Base-by-base conservation (phyloP, 1,140 invertebrate species). In the Wiebesia pumilae region DNA sequence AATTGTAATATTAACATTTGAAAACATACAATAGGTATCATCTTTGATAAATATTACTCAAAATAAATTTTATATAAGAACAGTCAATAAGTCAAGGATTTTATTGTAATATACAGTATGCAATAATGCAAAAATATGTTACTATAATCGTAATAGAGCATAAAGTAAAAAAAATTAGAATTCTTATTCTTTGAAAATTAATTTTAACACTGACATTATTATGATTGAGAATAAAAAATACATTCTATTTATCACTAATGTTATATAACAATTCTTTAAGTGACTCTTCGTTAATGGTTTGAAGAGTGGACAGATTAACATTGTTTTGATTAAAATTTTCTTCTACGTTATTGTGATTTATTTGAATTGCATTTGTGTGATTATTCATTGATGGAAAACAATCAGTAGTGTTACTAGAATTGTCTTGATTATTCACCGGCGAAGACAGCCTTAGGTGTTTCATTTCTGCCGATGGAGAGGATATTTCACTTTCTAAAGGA, bases 241-340 rank as follows among this genome's bases (percentile, higher is more conserved):
- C 43, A 16, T 87, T 43, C 73, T 88, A 91, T 89, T 91, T 91
- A 78, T 90, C 90, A 81, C 87, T 88, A 77, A 93, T 92, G 65
- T 91, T 92, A 84, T 94, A 94, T 1, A 95, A 88, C 47, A 95
- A 89, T 91, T 94, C 92, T 85, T 94, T 94, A 24, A 95, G 89
- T 0, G 94, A 94, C 87, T 94, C 94, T 89, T 94, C 94, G 80
- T 95, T 94, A 82, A 95, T 94, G 9, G 94, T 95, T 87, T 94
- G 90, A 27, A 58, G 90, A 79, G 88, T 89, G 81, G 33, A 87
- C 9, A 87, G n/a, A 79, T 88, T 75, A 40, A 51, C 78, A 30
- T 85, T 84, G 71, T 90, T 89, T 38, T 90, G 75, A 27, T 80
- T 83, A 54, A 84, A 91, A 87, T 12, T 83, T 89, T 87, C 88